phyloP scores from a whole-genome alignment of 2,113 vertebrate genomes.

The Campylorhamphus procurvoides region DNA sequence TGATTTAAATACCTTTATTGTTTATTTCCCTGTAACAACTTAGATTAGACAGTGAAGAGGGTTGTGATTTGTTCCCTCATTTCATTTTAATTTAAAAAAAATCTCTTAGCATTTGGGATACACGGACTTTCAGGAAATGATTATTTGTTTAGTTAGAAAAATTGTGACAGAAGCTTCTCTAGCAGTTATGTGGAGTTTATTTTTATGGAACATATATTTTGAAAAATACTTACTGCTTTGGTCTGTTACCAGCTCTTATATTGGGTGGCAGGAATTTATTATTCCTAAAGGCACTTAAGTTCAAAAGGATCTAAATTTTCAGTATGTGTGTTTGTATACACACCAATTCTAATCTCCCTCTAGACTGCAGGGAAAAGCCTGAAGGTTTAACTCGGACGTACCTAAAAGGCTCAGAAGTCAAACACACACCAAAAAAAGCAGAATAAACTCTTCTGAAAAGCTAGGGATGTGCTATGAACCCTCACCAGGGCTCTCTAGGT shows the following conservation, averaged over 20 bases:
- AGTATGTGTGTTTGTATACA: background rate
- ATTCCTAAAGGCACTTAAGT: background rate
- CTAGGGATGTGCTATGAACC: background rate
- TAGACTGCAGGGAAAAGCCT: background rate
- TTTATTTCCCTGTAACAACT: background rate
- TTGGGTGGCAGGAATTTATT: background rate
- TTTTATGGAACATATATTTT: background rate
- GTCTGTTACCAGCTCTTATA: background rate
- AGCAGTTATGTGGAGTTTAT: background rate
- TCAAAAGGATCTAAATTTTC: background rate
- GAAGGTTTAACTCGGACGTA: background rate
- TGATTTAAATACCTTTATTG: background rate
- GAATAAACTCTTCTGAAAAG: background rate
- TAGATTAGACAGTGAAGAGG: background rate
- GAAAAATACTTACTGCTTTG: background rate
- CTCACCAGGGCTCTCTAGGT: background rate
- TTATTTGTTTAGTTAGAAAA: background rate
- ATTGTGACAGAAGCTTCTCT: background rate
- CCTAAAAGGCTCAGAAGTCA: background rate
- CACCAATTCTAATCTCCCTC: background rate
- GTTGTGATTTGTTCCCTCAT: background rate
- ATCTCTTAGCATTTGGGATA: background rate
- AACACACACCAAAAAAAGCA: background rate
- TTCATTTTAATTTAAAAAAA: background rate
- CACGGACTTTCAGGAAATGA: background rate